These are phyloP conservation scores for Solea senegalensis DNA, from an alignment of 2,113 vertebrate genomes.

Conservation along the genomic window DNA sequence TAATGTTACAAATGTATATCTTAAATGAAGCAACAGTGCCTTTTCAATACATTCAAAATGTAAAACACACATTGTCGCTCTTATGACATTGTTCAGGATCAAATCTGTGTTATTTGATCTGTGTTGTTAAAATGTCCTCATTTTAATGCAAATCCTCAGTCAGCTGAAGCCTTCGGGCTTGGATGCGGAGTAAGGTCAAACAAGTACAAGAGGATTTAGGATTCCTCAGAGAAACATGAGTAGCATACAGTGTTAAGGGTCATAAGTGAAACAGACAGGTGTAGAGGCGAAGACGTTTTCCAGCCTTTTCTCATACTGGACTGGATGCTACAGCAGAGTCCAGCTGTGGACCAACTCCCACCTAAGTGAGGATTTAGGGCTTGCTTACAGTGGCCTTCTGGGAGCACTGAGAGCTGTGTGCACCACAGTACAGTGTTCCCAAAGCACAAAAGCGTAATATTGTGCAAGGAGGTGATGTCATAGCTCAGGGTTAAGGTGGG, in stretches of 20 bases:
- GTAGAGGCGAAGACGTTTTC: not conserved
- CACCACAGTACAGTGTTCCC: constrained; percentile 63
- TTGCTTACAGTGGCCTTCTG: constrained; percentile 41
- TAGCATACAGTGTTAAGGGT: not conserved
- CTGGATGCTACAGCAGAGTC: constrained; percentile 28
- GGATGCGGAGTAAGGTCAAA: constrained; percentile 14
- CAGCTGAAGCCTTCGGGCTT: not conserved
- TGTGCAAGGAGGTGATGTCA: constrained; percentile 74
- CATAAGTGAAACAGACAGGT: constrained; percentile 36
- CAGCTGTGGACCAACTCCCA: constrained; percentile 67
- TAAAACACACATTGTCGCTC: too few relatives aligned
- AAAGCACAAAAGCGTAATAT: constrained; percentile 28
- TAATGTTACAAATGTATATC: too few relatives aligned
- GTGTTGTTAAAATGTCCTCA: constrained; percentile 1
- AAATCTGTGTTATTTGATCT: too few relatives aligned
- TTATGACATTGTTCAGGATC: not conserved
- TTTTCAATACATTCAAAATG: too few relatives aligned
- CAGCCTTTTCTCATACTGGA: constrained; percentile 27
- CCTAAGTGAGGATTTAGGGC: constrained; percentile 44
- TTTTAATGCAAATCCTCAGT: not conserved
- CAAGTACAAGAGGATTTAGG: not conserved
- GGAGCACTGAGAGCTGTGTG: constrained; percentile 52
- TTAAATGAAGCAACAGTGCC: constrained; percentile 12
- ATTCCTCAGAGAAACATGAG: constrained; percentile 9
- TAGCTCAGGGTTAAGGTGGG: constrained; percentile 41